Evolutionary conservation across 1,140 invertebrate species (phyloP).

Genomic region (Drosophila seguyi): DNA sequence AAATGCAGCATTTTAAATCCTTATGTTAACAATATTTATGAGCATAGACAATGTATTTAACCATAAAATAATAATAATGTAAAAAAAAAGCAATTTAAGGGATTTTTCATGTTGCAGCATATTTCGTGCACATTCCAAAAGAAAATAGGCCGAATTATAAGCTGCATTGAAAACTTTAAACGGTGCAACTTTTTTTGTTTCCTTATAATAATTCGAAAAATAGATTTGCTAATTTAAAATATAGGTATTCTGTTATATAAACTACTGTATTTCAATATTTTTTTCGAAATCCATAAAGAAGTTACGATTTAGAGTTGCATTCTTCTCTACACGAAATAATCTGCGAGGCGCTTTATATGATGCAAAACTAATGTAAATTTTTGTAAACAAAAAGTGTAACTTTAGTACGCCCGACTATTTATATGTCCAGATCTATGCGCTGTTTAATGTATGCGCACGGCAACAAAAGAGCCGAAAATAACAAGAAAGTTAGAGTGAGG

Average conservation of each 20-base stretch:
- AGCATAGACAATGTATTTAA: no score
- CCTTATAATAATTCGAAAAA: no score
- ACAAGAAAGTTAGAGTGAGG: slow-evolving; percentile 3
- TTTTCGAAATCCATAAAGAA: background rate
- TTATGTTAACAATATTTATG: no score
- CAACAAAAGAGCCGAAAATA: slow-evolving; percentile 26
- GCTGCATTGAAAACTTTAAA: no score
- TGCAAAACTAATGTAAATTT: slow-evolving; percentile 8
- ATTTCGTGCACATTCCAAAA: no score
- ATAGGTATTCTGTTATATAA: background rate
- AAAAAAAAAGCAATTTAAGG: no score
- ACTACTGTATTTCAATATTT: background rate
- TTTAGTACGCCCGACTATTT: slow-evolving; percentile 49
- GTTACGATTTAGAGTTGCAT: background rate
- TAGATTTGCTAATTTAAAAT: background rate
- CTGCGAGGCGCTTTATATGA: background rate
- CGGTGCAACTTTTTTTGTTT: no score
- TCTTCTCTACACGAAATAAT: background rate
- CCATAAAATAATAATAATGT: no score
- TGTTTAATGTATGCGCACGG: slow-evolving; percentile 42
- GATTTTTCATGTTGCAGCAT: no score
- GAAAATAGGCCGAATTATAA: no score
- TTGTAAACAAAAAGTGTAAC: slow-evolving; percentile 52
- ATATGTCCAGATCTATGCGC: slow-evolving; percentile 15
- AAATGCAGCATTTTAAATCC: background rate